phyloP scores from a whole-genome alignment of 1,140 invertebrate genomes.

The Drosophila busckii region DNA sequence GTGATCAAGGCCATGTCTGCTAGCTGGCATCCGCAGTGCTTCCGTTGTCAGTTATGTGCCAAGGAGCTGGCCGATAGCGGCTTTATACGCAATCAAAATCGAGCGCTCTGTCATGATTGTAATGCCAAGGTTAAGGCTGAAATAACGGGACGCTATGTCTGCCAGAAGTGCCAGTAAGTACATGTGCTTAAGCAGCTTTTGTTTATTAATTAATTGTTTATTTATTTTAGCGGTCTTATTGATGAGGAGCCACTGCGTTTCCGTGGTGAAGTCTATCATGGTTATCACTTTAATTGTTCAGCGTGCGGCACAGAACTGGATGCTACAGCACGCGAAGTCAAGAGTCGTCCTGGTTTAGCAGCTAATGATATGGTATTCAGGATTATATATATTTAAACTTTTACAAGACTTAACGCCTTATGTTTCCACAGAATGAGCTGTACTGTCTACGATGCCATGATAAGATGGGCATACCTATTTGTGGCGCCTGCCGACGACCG shows the following conservation, averaged over 20 bases:
- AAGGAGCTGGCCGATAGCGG: conserved; percentile 96
- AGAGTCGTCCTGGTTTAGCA: conserved; percentile 91
- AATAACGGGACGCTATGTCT: conserved; percentile 97
- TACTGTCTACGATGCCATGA: conserved; percentile 99
- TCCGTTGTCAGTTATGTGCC: conserved; percentile 95
- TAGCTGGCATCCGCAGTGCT: conserved; percentile 99
- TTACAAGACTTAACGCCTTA: conserved; percentile 4
- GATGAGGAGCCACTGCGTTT: conserved; percentile 98
- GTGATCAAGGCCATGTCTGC: conserved; percentile 99
- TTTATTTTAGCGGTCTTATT: conserved; percentile 88
- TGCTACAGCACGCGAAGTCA: conserved; percentile 96
- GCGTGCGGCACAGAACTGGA: conserved; percentile 92
- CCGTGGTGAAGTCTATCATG: conserved; percentile 98
- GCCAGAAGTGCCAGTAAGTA: conserved; percentile 98
- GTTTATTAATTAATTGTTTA: neutral
- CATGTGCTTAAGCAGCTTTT: neutral
- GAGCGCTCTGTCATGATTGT: conserved; percentile 97
- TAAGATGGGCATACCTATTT: conserved; percentile 99
- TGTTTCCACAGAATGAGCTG: conserved; percentile 85
- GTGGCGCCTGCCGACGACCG: conserved; percentile 96
- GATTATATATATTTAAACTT: neutral
- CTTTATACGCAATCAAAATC: conserved; percentile 95
- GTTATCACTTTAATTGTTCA: conserved; percentile 99
- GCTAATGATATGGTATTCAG: conserved; percentile 88
- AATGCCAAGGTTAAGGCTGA: conserved; percentile 97